Evolutionary conservation across 2,113 vertebrate genomes (phyloP).

Genomic region (Rhinogobius similis): DNA sequence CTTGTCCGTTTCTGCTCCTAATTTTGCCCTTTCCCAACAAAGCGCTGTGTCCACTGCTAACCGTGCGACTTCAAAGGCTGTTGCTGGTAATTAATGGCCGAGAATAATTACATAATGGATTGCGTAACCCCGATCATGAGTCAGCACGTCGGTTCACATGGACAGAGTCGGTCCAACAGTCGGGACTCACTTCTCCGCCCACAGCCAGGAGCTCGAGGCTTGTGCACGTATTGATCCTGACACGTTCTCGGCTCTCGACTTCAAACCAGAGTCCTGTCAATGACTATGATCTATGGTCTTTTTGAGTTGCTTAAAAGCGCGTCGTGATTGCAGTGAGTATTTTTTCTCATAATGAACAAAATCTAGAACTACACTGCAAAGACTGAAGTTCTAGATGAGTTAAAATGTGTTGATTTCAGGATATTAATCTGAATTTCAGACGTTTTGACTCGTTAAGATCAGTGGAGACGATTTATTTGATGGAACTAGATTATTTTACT

Average conservation of each 20-base stretch:
- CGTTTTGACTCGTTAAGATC: no score
- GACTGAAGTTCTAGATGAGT: no score
- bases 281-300: neutral
- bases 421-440: no score
- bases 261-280: neutral
- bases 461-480: no score
- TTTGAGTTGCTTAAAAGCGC: neutral
- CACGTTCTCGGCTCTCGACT: neutral
- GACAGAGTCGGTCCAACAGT: neutral
- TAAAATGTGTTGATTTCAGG: no score
- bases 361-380: no score
- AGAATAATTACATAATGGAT: neutral
- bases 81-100: neutral
- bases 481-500: no score
- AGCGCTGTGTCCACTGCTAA: neutral
- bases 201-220: neutral
- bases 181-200: neutral
- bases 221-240: neutral
- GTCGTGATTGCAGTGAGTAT: no score
- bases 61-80: neutral
- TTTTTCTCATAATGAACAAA: no score
- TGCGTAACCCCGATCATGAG: neutral
- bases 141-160: constrained; percentile 1
- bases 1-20: neutral
- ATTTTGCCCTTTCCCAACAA: neutral